Evolutionary conservation across 2,888 invertebrate genomes (phyloP).

Genomic region (Pristionchus exspectatus): DNA sequence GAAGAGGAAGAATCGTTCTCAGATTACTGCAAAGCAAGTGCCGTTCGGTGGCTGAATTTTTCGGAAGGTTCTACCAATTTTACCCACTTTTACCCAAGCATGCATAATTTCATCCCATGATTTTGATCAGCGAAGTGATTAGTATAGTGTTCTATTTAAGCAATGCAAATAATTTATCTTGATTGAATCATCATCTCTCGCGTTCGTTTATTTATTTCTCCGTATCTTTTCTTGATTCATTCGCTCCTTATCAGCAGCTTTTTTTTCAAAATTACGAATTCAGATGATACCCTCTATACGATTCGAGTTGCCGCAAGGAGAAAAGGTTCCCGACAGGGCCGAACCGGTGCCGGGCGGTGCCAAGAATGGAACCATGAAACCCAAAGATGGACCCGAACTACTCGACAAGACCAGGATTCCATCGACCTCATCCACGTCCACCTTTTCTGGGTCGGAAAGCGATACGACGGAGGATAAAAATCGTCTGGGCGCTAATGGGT

Average conservation of each 20-base stretch:
- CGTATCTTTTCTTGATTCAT: background rate
- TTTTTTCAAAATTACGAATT: no score
- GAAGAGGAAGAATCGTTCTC: background rate
- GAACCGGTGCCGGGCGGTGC: background rate
- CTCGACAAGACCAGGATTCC: background rate
- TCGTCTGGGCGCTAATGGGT: background rate
- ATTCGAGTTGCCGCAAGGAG: background rate
- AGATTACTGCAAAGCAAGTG: background rate
- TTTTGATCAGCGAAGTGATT: no score
- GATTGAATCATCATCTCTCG: background rate
- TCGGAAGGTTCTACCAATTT: no score
- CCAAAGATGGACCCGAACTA: background rate
- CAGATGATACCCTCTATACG: constrained; percentile 34
- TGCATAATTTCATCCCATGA: no score
- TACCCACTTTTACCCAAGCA: no score
- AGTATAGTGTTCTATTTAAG: no score
- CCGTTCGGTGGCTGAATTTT: background rate
- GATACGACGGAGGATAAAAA: background rate
- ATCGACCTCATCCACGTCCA: background rate
- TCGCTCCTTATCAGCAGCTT: background rate
- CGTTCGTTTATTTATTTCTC: background rate
- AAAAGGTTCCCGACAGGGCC: no score
- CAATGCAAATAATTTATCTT: background rate
- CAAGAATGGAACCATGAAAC: background rate
- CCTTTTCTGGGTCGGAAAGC: background rate